Conservation (phyloP, 1,140 invertebrate genomes). For the Drosophila sp. region DNA sequence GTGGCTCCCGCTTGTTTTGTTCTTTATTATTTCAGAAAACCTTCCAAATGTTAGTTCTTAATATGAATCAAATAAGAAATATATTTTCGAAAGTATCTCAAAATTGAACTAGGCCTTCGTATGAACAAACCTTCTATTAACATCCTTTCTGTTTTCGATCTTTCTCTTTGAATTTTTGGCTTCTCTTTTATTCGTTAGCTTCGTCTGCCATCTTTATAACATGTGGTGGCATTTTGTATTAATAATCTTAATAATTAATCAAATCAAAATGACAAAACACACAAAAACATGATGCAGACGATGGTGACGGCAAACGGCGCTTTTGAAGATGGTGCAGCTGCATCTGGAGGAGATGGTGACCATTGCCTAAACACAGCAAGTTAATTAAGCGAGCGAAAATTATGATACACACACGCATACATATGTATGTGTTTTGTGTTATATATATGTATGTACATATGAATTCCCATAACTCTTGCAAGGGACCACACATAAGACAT, state of each 20-base stretch:
- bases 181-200: not conserved
- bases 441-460: conserved; percentile 14
- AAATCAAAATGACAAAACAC: not conserved
- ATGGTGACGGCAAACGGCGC: conserved; percentile 23
- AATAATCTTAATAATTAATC: conserved; percentile 15
- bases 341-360: conserved; percentile 5
- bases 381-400: conserved; percentile 42
- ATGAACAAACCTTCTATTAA: too few relatives aligned
- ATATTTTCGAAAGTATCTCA: too few relatives aligned
- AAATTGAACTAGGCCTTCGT: too few relatives aligned
- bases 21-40: too few relatives aligned
- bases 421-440: not conserved
- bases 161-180: not conserved
- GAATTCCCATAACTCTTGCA: conserved; percentile 3
- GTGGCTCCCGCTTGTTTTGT: too few relatives aligned
- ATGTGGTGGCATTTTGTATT: not conserved
- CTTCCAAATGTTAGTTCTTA: too few relatives aligned
- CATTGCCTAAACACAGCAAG: conserved; percentile 31
- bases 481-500: conserved; percentile 41
- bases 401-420: not conserved
- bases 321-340: conserved; percentile 45
- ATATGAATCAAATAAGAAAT: too few relatives aligned
- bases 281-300: conserved; percentile 27
- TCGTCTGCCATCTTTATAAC: not conserved
- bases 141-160: not conserved